Evolutionary conservation across 2,888 invertebrate genomes (phyloP).

Genomic region (Aromia moschata): DNA sequence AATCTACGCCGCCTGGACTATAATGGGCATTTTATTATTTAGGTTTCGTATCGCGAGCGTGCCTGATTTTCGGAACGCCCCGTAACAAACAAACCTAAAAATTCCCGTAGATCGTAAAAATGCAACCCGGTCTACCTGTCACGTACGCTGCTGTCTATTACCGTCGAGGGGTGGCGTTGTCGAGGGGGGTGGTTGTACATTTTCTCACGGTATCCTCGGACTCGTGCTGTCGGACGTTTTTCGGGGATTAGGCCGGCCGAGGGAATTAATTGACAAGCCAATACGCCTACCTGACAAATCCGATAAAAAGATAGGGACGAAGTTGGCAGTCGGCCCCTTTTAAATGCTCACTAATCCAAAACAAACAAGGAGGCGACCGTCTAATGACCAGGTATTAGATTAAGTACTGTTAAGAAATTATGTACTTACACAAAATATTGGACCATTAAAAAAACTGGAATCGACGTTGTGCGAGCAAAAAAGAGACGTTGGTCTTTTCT

Average conservation of each 20-base stretch:
- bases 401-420: too few species aligned
- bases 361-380: background rate
- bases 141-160: background rate
- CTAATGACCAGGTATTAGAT: too few species aligned
- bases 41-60: too few species aligned
- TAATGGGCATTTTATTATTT: too few species aligned
- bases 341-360: background rate
- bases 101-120: slow-evolving; percentile 13
- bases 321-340: background rate
- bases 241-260: slow-evolving; percentile 6
- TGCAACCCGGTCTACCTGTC: slow-evolving; percentile 13
- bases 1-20: too few species aligned
- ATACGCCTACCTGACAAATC: slow-evolving; percentile 18
- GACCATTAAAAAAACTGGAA: too few species aligned
- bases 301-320: slow-evolving; percentile 7
- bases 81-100: slow-evolving; percentile 6
- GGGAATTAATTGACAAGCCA: slow-evolving; percentile 15
- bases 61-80: too few species aligned
- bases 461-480: too few species aligned
- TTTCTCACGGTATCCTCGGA: slow-evolving; percentile 19
- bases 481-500: too few species aligned
- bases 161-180: background rate
- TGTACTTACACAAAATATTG: too few species aligned
- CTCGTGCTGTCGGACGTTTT: slow-evolving; percentile 12
- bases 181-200: background rate